These are phyloP conservation scores for Myxocyprinus asiaticus DNA, from an alignment of 2,113 vertebrate genomes.

Conservation along the genomic window DNA sequence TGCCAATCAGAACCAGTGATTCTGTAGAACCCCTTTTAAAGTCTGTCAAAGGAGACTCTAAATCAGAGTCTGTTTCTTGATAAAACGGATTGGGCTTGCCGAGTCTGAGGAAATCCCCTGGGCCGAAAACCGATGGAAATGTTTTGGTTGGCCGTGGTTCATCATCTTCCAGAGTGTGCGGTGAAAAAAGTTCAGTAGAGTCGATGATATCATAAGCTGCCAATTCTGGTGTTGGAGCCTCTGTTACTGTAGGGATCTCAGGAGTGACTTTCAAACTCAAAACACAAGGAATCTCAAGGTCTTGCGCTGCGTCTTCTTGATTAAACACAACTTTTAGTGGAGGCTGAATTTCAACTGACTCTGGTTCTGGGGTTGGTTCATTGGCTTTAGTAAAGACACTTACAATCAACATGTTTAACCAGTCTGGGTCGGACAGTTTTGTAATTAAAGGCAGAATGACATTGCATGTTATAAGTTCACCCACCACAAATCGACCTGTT, in stretches of 20 bases:
- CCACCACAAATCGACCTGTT: conserved; percentile 86
- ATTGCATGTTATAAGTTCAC: conserved; percentile 90
- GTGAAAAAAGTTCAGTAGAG: conserved; percentile 49
- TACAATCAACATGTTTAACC: conserved; percentile 84
- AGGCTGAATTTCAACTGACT: background rate
- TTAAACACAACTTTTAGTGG: background rate
- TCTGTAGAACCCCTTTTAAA: conserved; percentile 71
- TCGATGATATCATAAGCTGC: conserved; percentile 56
- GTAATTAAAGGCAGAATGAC: conserved; percentile 86
- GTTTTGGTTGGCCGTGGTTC: conserved; percentile 40
- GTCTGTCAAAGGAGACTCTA: conserved; percentile 79
- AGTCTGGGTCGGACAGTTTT: conserved; percentile 90
- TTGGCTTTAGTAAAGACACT: conserved; percentile 73
- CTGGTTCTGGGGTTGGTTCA: conserved; percentile 35
- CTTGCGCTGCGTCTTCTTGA: conserved; percentile 16
- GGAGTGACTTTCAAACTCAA: conserved; percentile 56
- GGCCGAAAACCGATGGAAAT: conserved; percentile 48
- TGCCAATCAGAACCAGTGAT: conserved; percentile 68
- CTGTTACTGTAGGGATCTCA: background rate
- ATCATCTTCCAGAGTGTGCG: conserved; percentile 62
- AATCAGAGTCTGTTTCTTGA: conserved; percentile 82
- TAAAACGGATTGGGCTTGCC: conserved; percentile 81
- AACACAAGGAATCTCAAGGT: conserved; percentile 51
- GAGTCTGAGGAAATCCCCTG: conserved; percentile 63
- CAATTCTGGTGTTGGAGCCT: conserved; percentile 44